Percentiles rank a stretch among this genome's conserved stretches.
Evolutionary conservation across 2,888 invertebrate species (phyloP).

Genomic region (Quadroppia sp.): DNA sequence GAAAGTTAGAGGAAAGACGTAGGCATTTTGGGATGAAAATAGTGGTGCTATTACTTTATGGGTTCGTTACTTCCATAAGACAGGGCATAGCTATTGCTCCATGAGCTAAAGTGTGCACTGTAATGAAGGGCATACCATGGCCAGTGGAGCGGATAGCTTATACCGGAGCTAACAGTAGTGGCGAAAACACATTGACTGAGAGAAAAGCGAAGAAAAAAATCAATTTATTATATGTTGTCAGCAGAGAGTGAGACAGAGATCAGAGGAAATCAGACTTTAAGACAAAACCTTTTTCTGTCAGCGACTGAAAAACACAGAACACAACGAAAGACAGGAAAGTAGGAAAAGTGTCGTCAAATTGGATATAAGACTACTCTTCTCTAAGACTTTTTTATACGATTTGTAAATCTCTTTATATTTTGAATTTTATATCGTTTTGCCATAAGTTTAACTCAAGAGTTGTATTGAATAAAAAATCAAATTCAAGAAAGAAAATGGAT

Average conservation of each 20-base stretch:
- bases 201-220: not conserved
- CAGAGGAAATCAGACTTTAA: not conserved
- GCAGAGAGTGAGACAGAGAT: not conserved
- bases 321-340: not conserved
- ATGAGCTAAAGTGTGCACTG: not conserved
- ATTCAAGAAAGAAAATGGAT: not conserved
- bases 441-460: not conserved
- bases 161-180: not conserved
- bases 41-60: conserved; percentile 9
- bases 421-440: not conserved
- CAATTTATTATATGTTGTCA: conserved; percentile 22
- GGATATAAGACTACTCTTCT: not conserved
- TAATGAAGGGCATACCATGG: conserved; percentile 6
- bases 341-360: not conserved
- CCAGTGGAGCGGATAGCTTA: not conserved
- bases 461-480: not conserved
- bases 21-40: not conserved
- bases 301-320: not conserved
- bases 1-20: too few species aligned
- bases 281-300: not conserved
- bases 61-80: conserved; percentile 18
- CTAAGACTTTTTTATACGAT: not conserved
- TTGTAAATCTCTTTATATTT: not conserved
- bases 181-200: not conserved
- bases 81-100: not conserved